These are phyloP conservation scores for Oreochromis mossambicus DNA, from an alignment of 2,797 vertebrate species.

Conservation along the genomic window DNA sequence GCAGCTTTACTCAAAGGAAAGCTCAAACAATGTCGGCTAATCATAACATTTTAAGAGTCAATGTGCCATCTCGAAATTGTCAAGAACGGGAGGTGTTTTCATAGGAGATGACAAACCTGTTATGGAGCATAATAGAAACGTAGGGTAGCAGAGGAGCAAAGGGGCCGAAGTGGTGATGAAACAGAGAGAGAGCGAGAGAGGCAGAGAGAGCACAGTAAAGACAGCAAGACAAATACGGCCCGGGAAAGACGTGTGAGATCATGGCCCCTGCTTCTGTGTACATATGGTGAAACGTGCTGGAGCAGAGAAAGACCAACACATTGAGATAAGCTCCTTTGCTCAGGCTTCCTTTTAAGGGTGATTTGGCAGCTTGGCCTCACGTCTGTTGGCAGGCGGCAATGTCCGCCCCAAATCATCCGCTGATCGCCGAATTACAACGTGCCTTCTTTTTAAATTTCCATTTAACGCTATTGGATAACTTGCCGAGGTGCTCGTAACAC, in stretches of 20 bases:
- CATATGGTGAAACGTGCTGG: slow-evolving; percentile 55
- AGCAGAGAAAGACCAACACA: slow-evolving; percentile 66
- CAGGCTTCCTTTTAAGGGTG: slow-evolving; percentile 62
- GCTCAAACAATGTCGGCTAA: slow-evolving; percentile 65
- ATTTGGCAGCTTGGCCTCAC: slow-evolving; percentile 61
- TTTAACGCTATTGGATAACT: slow-evolving; percentile 43
- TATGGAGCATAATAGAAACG: slow-evolving; percentile 41
- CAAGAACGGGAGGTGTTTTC: slow-evolving; percentile 55
- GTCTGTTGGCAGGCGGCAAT: slow-evolving; percentile 61
- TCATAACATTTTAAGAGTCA: slow-evolving; percentile 59
- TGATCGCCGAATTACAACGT: slow-evolving; percentile 57
- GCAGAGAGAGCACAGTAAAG: slow-evolving; percentile 53
- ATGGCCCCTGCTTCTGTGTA: slow-evolving; percentile 64
- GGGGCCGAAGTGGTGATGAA: slow-evolving; percentile 27
- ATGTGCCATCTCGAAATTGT: slow-evolving; percentile 47
- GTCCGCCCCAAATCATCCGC: slow-evolving; percentile 62
- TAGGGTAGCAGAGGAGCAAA: slow-evolving; percentile 8
- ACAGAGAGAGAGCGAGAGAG: neutral
- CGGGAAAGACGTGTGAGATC: slow-evolving; percentile 66
- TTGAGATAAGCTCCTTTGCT: slow-evolving; percentile 68
- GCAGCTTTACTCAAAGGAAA: slow-evolving; percentile 68
- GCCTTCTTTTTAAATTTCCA: slow-evolving; percentile 23
- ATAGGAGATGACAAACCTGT: slow-evolving; percentile 51
- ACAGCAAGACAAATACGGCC: slow-evolving; percentile 66
- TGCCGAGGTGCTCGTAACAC: slow-evolving; percentile 32